Base-by-base conservation (phyloP, 2,797 vertebrate genomes). In the Pseudomugil tenellus region DNA sequence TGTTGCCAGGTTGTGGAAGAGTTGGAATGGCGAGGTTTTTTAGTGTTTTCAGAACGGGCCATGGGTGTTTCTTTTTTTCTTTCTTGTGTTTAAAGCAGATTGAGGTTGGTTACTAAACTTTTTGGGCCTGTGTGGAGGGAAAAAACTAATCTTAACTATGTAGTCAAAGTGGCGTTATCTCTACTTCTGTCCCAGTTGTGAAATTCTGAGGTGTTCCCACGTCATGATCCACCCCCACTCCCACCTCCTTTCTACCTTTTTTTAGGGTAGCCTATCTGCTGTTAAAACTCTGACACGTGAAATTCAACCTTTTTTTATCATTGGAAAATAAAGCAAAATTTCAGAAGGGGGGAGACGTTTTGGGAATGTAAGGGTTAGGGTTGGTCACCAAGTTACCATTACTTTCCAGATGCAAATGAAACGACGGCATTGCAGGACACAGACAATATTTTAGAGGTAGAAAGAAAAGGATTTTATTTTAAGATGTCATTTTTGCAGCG, bases 1-100 rank as follows among this genome's bases (percentile, higher is more conserved):
- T 55, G 88, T 90, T 91, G 85, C 89, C 85, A 89, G 88, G 88
- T 64, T 89, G 70, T 58, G 71, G 61, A 63, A 62, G 69, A 77
- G 64, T 56, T 83, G 82, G 83, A 90, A 90, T 88, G 85, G 67
- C 66, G 59, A 14, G 28, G 14, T 74, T 67, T 39, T 72, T 34
- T 49, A 55, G n/a, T n/a, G n/a, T 83, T 82, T 84, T 79, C 53
- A 57, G 41, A 67, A 74, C 75, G 34, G 57, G 56, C 41, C 63
- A 41, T 12, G 59, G 37, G 31, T 76, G 54, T 76, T 82, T 84
- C 4, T 43, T 43, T n/a, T n/a, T 43, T 19, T 7, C 1, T 46
- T 10, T 46, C 78, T 13, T 12, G 1, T 34, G 77, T 79, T 79
- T 73, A 13, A 70, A 26, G 74, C 65, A 63, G 66, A 74, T 35